Conservation (phyloP, 2,888 invertebrate species). For the Omphaloscelis lunosa region DNA sequence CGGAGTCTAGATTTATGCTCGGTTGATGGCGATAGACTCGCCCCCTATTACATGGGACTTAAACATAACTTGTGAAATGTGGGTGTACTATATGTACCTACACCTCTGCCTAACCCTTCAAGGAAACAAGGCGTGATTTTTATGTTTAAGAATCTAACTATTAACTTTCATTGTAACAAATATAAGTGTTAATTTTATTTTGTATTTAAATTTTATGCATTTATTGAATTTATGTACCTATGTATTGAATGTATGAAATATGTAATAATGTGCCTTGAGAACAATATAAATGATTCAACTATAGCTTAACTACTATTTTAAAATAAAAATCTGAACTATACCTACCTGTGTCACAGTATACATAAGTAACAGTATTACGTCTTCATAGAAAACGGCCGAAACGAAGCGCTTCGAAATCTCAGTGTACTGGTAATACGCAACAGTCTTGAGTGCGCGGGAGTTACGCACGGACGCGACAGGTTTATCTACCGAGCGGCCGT, state of each 20-base stretch:
- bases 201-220: not conserved
- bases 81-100: not conserved
- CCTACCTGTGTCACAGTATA: too few species aligned
- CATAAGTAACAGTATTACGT: too few species aligned
- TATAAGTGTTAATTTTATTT: not conserved
- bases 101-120: not conserved
- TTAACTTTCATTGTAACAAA: not conserved
- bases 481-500: too few species aligned
- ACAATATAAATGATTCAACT: constrained; percentile 21
- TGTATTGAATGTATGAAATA: not conserved
- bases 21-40: not conserved
- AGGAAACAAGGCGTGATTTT: not conserved
- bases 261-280: constrained; percentile 31
- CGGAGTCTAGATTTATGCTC: not conserved
- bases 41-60: not conserved
- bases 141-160: not conserved
- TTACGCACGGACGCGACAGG: too few species aligned
- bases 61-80: not conserved
- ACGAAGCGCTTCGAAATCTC: too few species aligned
- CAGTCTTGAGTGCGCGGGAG: too few species aligned
- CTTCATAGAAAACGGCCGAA: too few species aligned
- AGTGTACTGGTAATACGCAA: too few species aligned
- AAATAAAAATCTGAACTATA: not conserved
- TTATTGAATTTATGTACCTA: not conserved
- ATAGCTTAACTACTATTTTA: not conserved